Conservation (phyloP, 2,797 vertebrate species). For the Mastacembelus armatus region DNA sequence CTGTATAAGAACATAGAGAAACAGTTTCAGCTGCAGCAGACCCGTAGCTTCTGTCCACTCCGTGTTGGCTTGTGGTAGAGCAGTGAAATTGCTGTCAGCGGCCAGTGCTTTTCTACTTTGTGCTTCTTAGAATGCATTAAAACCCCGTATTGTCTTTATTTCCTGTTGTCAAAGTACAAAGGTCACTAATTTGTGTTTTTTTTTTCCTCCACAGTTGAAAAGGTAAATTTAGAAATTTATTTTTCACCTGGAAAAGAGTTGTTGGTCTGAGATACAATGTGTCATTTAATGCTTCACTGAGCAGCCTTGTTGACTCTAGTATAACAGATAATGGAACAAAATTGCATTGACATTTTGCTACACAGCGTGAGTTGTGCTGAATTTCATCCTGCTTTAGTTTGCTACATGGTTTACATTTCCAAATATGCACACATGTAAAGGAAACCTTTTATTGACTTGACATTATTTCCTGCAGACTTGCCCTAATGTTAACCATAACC, state of each 20-base stretch:
- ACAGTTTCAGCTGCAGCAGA: constrained; percentile 12
- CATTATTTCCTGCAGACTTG: too few relatives aligned
- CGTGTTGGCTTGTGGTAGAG: not conserved
- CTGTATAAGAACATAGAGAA: not conserved
- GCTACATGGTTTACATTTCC: not conserved
- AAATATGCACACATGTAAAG: constrained; percentile 2
- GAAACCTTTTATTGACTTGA: too few relatives aligned
- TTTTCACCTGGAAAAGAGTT: constrained; percentile 23
- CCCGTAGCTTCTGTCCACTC: constrained; percentile 2
- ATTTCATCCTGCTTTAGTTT: not conserved
- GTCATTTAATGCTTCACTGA: constrained; percentile 33
- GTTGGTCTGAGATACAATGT: not conserved
- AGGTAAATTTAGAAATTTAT: constrained; percentile 4
- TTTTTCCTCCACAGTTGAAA: not conserved
- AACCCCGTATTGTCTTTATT: not conserved
- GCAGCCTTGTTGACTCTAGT: constrained; percentile 26
- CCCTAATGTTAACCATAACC: too few relatives aligned
- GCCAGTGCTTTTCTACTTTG: constrained; percentile 1
- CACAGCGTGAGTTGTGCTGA: not conserved
- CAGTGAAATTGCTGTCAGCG: not conserved
- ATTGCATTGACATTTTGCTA: constrained; percentile 38
- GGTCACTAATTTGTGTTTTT: constrained; percentile 17
- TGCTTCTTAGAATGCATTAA: too few relatives aligned
- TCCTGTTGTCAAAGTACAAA: constrained; percentile 6
- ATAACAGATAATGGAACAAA: constrained; percentile 43